Conservation (phyloP, 2,113 vertebrate species). For the Nibea albiflora region DNA sequence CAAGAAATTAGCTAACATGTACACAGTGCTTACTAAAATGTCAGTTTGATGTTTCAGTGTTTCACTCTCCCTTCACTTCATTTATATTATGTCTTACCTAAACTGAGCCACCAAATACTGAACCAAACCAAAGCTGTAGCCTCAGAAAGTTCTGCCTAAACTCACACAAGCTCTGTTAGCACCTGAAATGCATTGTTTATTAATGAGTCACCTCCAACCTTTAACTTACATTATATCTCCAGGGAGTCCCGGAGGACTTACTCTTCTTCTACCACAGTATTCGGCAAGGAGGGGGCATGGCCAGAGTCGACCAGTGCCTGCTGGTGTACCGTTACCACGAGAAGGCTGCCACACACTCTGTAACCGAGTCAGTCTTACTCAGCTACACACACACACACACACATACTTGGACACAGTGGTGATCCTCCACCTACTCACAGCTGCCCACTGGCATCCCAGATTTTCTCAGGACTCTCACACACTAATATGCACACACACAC, state of each 20-base stretch:
- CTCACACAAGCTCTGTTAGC: not conserved
- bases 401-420: slow-evolving; percentile 42
- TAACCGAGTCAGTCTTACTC: slow-evolving; percentile 89
- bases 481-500: slow-evolving; percentile 7
- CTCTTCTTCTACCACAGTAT: slow-evolving; percentile 95
- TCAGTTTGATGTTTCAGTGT: no score
- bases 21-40: no score
- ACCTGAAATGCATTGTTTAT: not conserved
- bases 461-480: slow-evolving; percentile 42
- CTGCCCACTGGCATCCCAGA: slow-evolving; percentile 62
- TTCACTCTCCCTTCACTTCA: no score
- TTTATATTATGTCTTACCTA: not conserved
- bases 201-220: not conserved
- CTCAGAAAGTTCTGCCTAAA: not conserved
- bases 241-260: slow-evolving; percentile 96
- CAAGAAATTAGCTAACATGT: no score
- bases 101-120: not conserved
- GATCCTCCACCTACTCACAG: slow-evolving; percentile 70
- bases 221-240: slow-evolving; percentile 9
- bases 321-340: slow-evolving; percentile 93
- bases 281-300: slow-evolving; percentile 84
- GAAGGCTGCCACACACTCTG: slow-evolving; percentile 86
- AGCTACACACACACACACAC: slow-evolving; percentile 18
- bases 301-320: slow-evolving; percentile 87
- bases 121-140: not conserved